Conservation (phyloP, 1,140 invertebrate genomes). For the Phthorimaea operculella region DNA sequence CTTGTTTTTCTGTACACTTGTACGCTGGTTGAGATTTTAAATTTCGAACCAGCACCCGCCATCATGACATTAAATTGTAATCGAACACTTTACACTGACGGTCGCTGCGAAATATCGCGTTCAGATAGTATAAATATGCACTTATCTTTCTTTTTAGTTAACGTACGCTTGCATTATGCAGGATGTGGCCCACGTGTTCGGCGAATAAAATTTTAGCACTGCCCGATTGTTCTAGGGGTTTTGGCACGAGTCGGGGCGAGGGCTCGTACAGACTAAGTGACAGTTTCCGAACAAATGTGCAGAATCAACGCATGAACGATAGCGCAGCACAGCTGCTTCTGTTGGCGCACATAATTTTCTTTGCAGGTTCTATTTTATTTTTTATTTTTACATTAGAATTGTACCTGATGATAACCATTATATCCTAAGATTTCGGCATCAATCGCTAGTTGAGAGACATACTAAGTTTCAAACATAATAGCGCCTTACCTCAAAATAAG, state of each 20-base stretch:
- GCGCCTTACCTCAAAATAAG: too few species aligned
- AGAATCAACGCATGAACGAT: too few species aligned
- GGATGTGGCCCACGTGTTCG: slow-evolving; percentile 47
- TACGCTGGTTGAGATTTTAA: slow-evolving; percentile 31
- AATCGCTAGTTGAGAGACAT: too few species aligned
- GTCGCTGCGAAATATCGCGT: slow-evolving; percentile 56
- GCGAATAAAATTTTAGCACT: slow-evolving; percentile 64
- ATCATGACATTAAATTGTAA: slow-evolving; percentile 66
- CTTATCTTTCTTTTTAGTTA: slow-evolving; percentile 65
- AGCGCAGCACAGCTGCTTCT: too few species aligned
- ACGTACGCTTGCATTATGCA: slow-evolving; percentile 59
- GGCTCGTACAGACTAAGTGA: slow-evolving; percentile 11
- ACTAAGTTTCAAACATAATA: too few species aligned
- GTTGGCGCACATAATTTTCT: too few species aligned
- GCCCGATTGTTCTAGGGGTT: slow-evolving; percentile 47
- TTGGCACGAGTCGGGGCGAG: slow-evolving; percentile 26
- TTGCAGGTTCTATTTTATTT: too few species aligned
- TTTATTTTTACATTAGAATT: too few species aligned
- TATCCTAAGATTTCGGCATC: too few species aligned
- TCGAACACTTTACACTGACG: slow-evolving; percentile 63
- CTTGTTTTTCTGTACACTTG: background rate
- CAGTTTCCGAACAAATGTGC: too few species aligned
- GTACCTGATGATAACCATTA: too few species aligned
- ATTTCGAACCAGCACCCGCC: slow-evolving; percentile 32
- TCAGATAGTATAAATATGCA: slow-evolving; percentile 62